Conservation (phyloP, 2,888 invertebrate species). For the Cephus spinipes region DNA sequence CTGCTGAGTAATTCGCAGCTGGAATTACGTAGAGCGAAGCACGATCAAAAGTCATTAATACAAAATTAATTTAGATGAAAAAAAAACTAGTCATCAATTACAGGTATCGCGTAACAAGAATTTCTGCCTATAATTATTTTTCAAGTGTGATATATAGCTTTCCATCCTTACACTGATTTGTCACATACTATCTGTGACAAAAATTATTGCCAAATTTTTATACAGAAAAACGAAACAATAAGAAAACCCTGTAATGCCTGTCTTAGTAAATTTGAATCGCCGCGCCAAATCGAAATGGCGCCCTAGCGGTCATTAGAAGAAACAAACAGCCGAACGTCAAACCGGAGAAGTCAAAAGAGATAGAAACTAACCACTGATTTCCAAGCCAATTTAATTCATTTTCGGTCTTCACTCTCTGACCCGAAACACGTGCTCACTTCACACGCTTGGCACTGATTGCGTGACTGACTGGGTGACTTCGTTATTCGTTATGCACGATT, state of each 20-base stretch:
- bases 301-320: not conserved
- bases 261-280: not conserved
- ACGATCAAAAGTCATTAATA: not conserved
- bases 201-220: too few relatives aligned
- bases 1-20: conserved; percentile 43
- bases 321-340: not conserved
- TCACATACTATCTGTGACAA: too few relatives aligned
- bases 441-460: conserved; percentile 61
- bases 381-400: conserved; percentile 48
- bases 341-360: conserved; percentile 33
- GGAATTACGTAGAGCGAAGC: conserved; percentile 11
- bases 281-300: not conserved
- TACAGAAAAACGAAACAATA: too few relatives aligned
- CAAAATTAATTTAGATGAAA: not conserved
- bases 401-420: conserved; percentile 38
- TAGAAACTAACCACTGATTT: conserved; percentile 33
- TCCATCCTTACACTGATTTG: too few relatives aligned
- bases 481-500: conserved; percentile 34
- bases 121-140: too few relatives aligned
- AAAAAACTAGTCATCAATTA: not conserved
- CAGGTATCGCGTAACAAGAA: not conserved
- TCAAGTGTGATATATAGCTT: too few relatives aligned
- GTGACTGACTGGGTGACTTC: conserved; percentile 54
- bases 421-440: conserved; percentile 57
- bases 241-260: not conserved